A percentile compares a stretch with the other conserved stretches of the same genome.
phyloP scores from a whole-genome alignment of 2,888 invertebrate genomes.

The Cryptocheilus praepositus region DNA sequence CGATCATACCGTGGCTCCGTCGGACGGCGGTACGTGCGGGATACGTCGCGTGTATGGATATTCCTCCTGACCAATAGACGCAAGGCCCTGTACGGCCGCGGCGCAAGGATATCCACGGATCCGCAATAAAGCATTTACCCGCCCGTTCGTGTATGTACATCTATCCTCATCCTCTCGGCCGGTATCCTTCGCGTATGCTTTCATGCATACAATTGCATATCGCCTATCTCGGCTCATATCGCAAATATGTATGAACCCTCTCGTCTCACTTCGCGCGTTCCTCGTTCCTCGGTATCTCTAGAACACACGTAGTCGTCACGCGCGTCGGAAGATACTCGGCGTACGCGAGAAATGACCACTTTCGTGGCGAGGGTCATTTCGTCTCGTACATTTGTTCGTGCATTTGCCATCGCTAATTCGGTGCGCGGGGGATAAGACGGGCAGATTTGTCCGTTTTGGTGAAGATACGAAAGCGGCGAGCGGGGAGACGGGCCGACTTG shows the following conservation, averaged over 20 bases:
- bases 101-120: slow-evolving; percentile 55
- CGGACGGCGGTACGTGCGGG: slow-evolving; percentile 27
- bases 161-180: slow-evolving; percentile 48
- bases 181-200: slow-evolving; percentile 53
- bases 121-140: slow-evolving; percentile 70
- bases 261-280: slow-evolving; percentile 5
- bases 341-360: too few species aligned
- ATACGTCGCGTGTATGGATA: slow-evolving; percentile 39
- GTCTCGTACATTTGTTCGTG: too few species aligned
- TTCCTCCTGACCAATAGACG: slow-evolving; percentile 48
- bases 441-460: not conserved
- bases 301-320: not conserved
- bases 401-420: too few species aligned
- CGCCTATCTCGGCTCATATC: slow-evolving; percentile 49
- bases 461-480: too few species aligned
- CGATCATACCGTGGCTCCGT: slow-evolving; percentile 41
- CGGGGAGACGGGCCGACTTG: too few species aligned
- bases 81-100: slow-evolving; percentile 33
- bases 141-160: slow-evolving; percentile 59
- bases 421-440: too few species aligned
- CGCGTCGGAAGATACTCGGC: not conserved
- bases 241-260: slow-evolving; percentile 49
- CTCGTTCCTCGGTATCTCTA: not conserved
- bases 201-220: slow-evolving; percentile 61
- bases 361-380: too few species aligned